Conservation (phyloP, 2,797 vertebrate species). For the Enteromius trimaculatus region DNA sequence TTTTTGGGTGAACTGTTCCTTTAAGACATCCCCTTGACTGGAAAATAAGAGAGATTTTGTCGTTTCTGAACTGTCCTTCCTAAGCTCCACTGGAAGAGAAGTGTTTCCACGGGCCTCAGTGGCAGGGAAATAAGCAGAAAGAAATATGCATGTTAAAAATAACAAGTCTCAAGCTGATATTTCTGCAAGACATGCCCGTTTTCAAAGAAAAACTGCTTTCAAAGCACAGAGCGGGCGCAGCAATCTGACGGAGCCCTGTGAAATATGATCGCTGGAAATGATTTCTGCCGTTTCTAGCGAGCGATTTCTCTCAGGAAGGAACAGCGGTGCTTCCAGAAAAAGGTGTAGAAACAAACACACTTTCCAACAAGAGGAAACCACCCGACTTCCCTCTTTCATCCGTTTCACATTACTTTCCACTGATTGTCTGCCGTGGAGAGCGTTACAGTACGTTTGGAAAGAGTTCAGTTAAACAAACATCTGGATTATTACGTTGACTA, state of each 20-base stretch:
- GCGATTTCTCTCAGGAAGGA: conserved; percentile 76
- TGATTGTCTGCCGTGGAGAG: not conserved
- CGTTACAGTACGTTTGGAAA: not conserved
- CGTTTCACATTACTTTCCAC: conserved; percentile 65
- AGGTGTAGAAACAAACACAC: conserved; percentile 74
- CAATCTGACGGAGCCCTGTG: not conserved
- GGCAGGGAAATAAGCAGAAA: not conserved
- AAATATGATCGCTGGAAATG: conserved; percentile 21
- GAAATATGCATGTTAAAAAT: not conserved
- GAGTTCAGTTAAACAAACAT: not conserved
- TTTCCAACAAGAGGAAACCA: conserved; percentile 71
- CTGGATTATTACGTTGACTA: not conserved
- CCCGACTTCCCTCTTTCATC: conserved; percentile 71
- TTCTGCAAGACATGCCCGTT: not conserved
- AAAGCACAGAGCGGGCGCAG: not conserved
- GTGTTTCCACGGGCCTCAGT: not conserved
- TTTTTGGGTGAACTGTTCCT: not conserved
- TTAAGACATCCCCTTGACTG: not conserved
- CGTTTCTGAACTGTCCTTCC: not conserved
- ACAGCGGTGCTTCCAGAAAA: conserved; percentile 74
- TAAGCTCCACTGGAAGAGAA: not conserved
- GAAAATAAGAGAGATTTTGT: not conserved
- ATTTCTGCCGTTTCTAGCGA: not conserved
- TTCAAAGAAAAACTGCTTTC: not conserved
- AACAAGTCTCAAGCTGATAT: not conserved